Percentiles rank a stretch among this genome's conserved stretches.
These are phyloP conservation scores for Callaeas wilsoni DNA, from an alignment of 2,113 vertebrate genomes.

Conservation along the genomic window DNA sequence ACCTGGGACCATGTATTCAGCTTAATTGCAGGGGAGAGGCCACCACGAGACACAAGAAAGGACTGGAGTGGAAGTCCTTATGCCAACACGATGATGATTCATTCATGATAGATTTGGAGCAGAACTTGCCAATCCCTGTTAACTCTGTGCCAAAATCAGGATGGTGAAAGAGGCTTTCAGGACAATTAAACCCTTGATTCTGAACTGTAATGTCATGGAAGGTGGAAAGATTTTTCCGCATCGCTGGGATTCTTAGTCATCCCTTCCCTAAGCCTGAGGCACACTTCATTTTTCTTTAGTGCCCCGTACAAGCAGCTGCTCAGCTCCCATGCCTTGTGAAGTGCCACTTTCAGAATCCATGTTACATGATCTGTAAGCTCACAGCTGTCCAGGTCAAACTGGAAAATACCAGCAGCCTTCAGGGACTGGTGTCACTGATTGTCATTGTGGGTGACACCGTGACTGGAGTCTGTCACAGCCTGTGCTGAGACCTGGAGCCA, in stretches of 20 bases:
- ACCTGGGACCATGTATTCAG: constrained; percentile 18
- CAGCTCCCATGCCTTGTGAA: constrained; percentile 56
- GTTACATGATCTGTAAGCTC: constrained; percentile 70
- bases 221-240: constrained; percentile 35
- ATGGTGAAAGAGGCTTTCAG: constrained; percentile 51
- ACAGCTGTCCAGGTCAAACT: constrained; percentile 22
- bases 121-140: constrained; percentile 48
- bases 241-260: neutral
- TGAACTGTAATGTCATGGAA: constrained; percentile 44
- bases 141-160: constrained; percentile 6
- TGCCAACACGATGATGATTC: neutral
- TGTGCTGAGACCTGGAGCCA: constrained; percentile 45
- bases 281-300: constrained; percentile 41
- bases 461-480: constrained; percentile 26
- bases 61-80: constrained; percentile 52
- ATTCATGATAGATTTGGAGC: constrained; percentile 47
- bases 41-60: constrained; percentile 57
- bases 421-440: neutral
- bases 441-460: constrained; percentile 1
- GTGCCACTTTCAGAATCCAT: constrained; percentile 66
- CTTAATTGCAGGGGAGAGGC: constrained; percentile 44
- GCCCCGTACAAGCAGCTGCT: constrained; percentile 9
- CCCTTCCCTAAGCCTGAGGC: constrained; percentile 36
- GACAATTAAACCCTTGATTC: constrained; percentile 53
- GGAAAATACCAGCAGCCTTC: constrained; percentile 47